Evolutionary conservation across 2,113 vertebrate species (phyloP), one percentile per base, ranked within the genome.

Genomic region (Gymnarchus niloticus): DNA sequence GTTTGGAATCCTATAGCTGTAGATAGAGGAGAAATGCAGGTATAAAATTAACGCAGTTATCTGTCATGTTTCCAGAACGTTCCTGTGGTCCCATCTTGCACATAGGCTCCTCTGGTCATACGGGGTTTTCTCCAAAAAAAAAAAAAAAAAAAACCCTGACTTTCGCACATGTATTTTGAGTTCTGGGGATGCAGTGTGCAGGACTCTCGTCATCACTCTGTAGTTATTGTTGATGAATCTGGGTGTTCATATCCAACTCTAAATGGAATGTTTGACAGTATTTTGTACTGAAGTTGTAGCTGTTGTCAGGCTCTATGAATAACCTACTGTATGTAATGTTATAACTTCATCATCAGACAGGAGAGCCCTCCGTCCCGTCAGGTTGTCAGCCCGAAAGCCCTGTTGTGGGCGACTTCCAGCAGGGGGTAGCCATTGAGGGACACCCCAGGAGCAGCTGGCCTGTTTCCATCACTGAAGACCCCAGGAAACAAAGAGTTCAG

Each of bases 391-490:
- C 84, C 28, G 23, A 44, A 37, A 23, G 37, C 51, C 44, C 65
- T 21, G 33, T 33, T 52, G 33, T 28, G 33, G 48, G 49, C 5
- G 28, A 77, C 49, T 17, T 56, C 25, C 84, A 9, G 9, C 25
- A 17, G 8, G 61, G 12, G 6, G 48, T 49, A 7, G 61, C 41
- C 46, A 49, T 19, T 77, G 56, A 57, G n/a, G 82, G 85, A 17
- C 89, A 65, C 73, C 23, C 4, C n/a, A 82, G 56, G 84, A 73
- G 23, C 73, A 65, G 25, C 23, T 25, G 48, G 25, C 19, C 28
- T 17, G 56, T 19, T 3, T 9, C 56, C 83, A 6, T 83, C 56
- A 23, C 89, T 69, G 57, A 33, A 17, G 84, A 78, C 8, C 37
- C 5, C 10, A 12, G 69, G 1, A 19, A 33, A 23, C 37, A 2